Percentiles rank a stretch among this genome's conserved stretches.
Conservation (phyloP, 2,797 vertebrate species). For the Acanthiza pusilla region DNA sequence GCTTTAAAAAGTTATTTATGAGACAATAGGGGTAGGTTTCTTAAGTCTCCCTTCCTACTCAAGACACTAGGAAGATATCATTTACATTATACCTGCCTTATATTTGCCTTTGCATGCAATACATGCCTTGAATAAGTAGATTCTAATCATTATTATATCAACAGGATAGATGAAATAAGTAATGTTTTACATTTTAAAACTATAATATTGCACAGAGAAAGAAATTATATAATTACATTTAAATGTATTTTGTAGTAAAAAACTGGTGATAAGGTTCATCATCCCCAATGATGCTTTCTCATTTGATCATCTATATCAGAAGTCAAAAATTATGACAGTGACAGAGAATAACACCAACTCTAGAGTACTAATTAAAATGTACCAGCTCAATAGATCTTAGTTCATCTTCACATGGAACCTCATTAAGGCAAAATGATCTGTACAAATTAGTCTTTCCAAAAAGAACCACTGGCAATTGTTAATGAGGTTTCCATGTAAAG, state of each 20-base stretch:
- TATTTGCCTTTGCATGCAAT: not conserved
- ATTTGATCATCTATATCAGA: not conserved
- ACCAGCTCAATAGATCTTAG: conserved; percentile 11
- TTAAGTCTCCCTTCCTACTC: not conserved
- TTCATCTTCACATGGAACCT: conserved; percentile 32
- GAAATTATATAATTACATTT: not conserved
- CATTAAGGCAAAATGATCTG: conserved; percentile 33
- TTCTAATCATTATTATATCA: not conserved
- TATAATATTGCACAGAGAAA: not conserved
- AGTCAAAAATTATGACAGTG: not conserved
- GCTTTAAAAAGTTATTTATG: not conserved
- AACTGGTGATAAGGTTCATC: not conserved
- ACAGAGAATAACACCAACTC: not conserved
- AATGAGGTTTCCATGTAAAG: conserved; percentile 31
- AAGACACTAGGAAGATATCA: not conserved
- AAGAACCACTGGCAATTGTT: conserved; percentile 21
- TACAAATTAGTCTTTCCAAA: conserved; percentile 44
- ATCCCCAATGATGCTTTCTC: not conserved
- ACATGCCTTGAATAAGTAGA: not conserved
- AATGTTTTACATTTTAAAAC: not conserved
- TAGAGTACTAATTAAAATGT: conserved; percentile 18
- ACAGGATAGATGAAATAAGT: not conserved
- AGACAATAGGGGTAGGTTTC: not conserved
- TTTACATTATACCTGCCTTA: not conserved
- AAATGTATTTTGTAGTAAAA: not conserved